Evolutionary conservation across 2,113 vertebrate genomes (phyloP).

Genomic region (Sinocyclocheilus maitianheensis): DNA sequence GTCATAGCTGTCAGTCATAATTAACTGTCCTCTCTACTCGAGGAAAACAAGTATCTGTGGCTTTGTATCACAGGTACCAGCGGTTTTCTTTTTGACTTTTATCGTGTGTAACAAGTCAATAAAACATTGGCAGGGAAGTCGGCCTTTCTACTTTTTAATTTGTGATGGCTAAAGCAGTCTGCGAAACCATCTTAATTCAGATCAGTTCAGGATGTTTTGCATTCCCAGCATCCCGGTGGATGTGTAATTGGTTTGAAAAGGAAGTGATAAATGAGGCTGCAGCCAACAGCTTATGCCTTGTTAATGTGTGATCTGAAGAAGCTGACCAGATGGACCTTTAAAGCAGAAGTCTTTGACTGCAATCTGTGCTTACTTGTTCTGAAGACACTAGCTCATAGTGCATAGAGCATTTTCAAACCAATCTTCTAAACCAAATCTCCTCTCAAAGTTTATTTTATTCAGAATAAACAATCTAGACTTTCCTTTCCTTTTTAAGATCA

Average conservation of each 20-base stretch:
- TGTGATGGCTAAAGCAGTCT: background rate
- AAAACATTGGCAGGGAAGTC: constrained; percentile 5
- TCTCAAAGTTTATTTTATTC: background rate
- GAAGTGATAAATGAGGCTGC: background rate
- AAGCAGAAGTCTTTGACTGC: background rate
- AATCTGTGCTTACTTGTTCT: background rate
- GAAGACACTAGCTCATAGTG: background rate
- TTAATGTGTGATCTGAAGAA: background rate
- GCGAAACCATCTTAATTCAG: background rate
- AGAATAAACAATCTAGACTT: background rate
- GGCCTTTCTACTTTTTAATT: background rate
- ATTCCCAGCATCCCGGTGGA: background rate
- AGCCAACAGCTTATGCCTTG: background rate
- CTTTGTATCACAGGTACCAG: constrained; percentile 10
- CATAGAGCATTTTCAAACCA: background rate
- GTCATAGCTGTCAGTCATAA: constrained; percentile 22
- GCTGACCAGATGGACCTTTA: constrained; percentile 19
- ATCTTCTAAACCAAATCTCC: background rate
- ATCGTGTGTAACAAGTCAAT: constrained; percentile 7
- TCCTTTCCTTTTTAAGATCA: background rate
- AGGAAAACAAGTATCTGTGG: constrained; percentile 10
- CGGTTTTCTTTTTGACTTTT: constrained; percentile 6
- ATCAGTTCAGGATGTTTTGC: background rate
- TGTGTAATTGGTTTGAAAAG: background rate
- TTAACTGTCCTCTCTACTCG: constrained; percentile 15